Conservation (phyloP, 1,140 invertebrate species). For the Polyergus mexicanus region DNA sequence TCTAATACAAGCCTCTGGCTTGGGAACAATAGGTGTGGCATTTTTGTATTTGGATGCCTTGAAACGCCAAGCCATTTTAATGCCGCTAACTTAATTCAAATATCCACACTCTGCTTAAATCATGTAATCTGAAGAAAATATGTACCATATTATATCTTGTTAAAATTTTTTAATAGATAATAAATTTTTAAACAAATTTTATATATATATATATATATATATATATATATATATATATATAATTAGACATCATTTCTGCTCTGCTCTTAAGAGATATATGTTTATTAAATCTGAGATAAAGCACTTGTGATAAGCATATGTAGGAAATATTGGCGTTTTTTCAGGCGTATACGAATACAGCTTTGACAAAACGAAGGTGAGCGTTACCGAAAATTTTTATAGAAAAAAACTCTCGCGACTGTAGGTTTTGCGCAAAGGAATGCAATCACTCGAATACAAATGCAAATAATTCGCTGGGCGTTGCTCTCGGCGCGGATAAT, state of each 20-base stretch:
- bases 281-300: not conserved
- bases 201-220: not conserved
- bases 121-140: slow-evolving; percentile 83
- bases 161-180: not conserved
- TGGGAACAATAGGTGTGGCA: slow-evolving; percentile 96
- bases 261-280: not conserved
- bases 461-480: slow-evolving; percentile 50
- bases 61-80: slow-evolving; percentile 96
- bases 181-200: not conserved
- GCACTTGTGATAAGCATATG: not conserved
- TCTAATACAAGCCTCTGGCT: slow-evolving; percentile 95
- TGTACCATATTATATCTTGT: not conserved
- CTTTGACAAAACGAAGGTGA: not conserved
- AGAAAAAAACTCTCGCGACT: not conserved
- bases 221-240: too few species aligned
- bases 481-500: slow-evolving; percentile 39
- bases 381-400: not conserved
- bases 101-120: slow-evolving; percentile 75
- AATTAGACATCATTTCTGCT: not conserved
- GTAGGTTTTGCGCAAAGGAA: slow-evolving; percentile 2
- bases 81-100: slow-evolving; percentile 63
- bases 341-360: not conserved
- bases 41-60: slow-evolving; percentile 99
- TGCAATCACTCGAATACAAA: slow-evolving; percentile 11
- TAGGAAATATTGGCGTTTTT: not conserved